A percentile compares a stretch with the other conserved stretches of the same genome.
phyloP scores from a whole-genome alignment of 2,797 vertebrate species.

The Mus spretus region DNA sequence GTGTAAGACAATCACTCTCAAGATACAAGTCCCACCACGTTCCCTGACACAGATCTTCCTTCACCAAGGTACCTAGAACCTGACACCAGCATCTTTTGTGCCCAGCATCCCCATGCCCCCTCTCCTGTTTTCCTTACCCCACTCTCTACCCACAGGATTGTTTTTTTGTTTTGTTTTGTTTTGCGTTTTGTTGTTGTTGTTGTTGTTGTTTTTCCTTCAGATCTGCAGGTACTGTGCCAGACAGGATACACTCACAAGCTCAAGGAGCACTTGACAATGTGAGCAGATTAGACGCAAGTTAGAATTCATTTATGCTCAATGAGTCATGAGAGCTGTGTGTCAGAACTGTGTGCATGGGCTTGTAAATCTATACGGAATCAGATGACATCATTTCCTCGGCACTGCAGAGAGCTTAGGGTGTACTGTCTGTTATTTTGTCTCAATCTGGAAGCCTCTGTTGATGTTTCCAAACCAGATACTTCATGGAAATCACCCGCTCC shows the following conservation, averaged over 20 bases:
- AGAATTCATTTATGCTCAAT: conserved; percentile 38
- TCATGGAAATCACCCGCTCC: not conserved
- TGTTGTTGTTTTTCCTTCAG: not conserved
- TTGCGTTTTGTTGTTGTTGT: too few species aligned
- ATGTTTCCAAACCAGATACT: conserved; percentile 4
- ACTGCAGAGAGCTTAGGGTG: conserved; percentile 49
- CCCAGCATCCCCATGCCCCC: too few species aligned
- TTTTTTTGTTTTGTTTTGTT: not conserved
- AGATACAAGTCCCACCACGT: not conserved
- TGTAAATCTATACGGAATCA: conserved; percentile 10
- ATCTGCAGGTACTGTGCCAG: not conserved
- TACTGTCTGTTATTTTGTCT: conserved; percentile 51
- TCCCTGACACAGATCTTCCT: not conserved
- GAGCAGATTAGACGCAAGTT: not conserved
- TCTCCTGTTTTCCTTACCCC: not conserved
- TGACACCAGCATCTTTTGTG: not conserved
- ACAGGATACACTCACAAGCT: not conserved
- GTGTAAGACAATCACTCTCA: not conserved
- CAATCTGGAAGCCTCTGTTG: not conserved
- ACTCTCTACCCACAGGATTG: not conserved
- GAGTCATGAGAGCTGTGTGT: conserved; percentile 59
- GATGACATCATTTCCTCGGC: conserved; percentile 48
- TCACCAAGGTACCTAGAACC: not conserved
- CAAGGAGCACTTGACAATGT: not conserved
- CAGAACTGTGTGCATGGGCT: not conserved